phyloP scores from a whole-genome alignment of 2,888 invertebrate species.

The Pseudolycoriella hygida region DNA sequence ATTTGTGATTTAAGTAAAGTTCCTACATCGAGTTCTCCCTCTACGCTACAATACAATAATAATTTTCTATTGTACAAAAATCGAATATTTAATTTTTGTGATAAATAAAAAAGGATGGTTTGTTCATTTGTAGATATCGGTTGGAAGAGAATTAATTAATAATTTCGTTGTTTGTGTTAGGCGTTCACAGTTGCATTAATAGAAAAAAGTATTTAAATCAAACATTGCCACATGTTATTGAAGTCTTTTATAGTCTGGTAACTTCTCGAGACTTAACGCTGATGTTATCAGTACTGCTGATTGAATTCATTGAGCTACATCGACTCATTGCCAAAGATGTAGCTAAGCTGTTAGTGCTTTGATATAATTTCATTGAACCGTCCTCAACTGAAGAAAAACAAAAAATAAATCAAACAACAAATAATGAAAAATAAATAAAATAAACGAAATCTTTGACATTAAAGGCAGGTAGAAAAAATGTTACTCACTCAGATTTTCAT shows the following conservation, averaged over 20 bases:
- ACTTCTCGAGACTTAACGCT: slow-evolving; percentile 6
- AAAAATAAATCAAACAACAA: slow-evolving; percentile 1
- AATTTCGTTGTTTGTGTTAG: neutral
- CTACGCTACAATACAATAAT: no score
- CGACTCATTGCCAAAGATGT: slow-evolving; percentile 27
- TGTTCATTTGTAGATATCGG: neutral
- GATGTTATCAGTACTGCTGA: slow-evolving; percentile 9
- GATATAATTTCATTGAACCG: slow-evolving; percentile 26
- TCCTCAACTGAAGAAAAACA: neutral
- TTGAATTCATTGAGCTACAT: slow-evolving; percentile 18
- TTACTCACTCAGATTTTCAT: neutral
- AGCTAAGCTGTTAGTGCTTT: slow-evolving; percentile 30
- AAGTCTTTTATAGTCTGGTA: slow-evolving; percentile 5
- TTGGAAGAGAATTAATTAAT: neutral
- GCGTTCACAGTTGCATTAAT: neutral
- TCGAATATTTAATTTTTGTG: neutral
- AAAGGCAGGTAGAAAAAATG: no score
- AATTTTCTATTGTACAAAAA: neutral
- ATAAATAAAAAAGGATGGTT: neutral
- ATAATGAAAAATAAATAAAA: neutral
- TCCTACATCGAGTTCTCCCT: no score
- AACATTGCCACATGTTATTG: neutral
- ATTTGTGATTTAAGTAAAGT: no score
- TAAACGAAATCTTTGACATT: neutral
- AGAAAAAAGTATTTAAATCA: neutral